Evolutionary conservation across 1,140 invertebrate genomes (phyloP), one percentile per base, ranked within the genome.

Genomic region (Plutomurus gul): DNA sequence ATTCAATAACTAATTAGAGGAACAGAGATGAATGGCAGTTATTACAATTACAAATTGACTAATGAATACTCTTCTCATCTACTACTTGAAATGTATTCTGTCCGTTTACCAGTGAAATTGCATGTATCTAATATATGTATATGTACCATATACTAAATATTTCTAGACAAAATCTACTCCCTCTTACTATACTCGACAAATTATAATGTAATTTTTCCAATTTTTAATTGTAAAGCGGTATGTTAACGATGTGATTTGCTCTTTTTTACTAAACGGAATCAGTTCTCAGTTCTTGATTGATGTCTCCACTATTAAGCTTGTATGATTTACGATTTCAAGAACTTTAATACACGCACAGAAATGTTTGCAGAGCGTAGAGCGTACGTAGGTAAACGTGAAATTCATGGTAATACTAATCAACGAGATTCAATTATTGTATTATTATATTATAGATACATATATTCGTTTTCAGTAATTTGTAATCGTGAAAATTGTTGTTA

Each of bases 231-330:
- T 65, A 27, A 65, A 65, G 56, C 56, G 56, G 56, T n/a, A 33
- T 65, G 56, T 36, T 65, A 65, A 65, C 27, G 56, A 65, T 65
- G 56, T 65, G 56, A 65, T 65, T n/a, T 65, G 56, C 56, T 65
- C 11, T 13, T 65, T 65, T 65, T 51, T 51, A n/a, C 43, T 47
- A 47, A 47, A 18, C 16, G 43, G 5, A 47, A 47, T 1, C 20
- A 47, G 3, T 51, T 22, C 20, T 51, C 18, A 1, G 20, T 51
- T 20, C 47, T 51, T 51, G 47, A 51, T 51, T 51, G 47, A 51
- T 51, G 25, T 22, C 47, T 51, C 47, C 20, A 25, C 20, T 25
- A 22, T 11, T 22, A 22, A 6, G 7, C 20, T 22, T 10, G 47
- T 22, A 25, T 51, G 25, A 51, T 18, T 51, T 51, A 22, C 47